phyloP scores from a whole-genome alignment of 2,113 vertebrate species.

The Prochilodus magdalenae region DNA sequence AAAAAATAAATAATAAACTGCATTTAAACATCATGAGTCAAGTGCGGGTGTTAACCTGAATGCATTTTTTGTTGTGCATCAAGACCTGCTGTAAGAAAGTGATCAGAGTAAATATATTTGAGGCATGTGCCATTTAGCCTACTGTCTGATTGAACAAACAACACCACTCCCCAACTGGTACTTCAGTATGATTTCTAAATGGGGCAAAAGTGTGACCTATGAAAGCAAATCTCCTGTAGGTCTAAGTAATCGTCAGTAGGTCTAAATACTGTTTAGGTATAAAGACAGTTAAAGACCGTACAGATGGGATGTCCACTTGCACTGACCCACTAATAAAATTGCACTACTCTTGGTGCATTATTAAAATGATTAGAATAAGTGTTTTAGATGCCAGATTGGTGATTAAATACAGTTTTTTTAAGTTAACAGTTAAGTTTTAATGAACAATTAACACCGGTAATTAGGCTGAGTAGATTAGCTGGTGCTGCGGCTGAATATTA shows the following conservation, averaged over 20 bases:
- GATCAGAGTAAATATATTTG: not conserved
- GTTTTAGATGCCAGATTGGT: constrained; percentile 3
- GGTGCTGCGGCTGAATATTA: constrained; percentile 10
- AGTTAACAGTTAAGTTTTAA: constrained; percentile 17
- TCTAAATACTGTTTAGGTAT: too few relatives aligned
- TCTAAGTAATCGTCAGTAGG: too few relatives aligned
- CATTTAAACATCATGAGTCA: too few relatives aligned
- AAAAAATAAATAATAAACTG: too few relatives aligned
- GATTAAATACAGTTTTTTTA: not conserved
- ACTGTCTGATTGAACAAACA: not conserved
- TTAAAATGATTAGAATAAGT: constrained; percentile 3
- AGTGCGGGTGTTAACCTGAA: too few relatives aligned
- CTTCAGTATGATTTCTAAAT: constrained; percentile 16
- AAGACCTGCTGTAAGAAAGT: not conserved
- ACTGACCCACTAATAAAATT: not conserved
- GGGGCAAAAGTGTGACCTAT: constrained; percentile 17
- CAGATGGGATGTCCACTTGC: constrained; percentile 12
- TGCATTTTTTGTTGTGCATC: constrained; percentile 20
- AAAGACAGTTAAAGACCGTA: too few relatives aligned
- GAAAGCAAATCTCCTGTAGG: constrained; percentile 16
- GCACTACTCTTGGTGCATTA: not conserved
- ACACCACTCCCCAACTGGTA: not conserved
- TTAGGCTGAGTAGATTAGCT: constrained; percentile 7
- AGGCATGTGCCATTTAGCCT: not conserved
- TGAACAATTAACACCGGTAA: constrained; percentile 8